Evolutionary conservation across 2,113 vertebrate genomes (phyloP).

Genomic region (Macrotis lagotis): DNA sequence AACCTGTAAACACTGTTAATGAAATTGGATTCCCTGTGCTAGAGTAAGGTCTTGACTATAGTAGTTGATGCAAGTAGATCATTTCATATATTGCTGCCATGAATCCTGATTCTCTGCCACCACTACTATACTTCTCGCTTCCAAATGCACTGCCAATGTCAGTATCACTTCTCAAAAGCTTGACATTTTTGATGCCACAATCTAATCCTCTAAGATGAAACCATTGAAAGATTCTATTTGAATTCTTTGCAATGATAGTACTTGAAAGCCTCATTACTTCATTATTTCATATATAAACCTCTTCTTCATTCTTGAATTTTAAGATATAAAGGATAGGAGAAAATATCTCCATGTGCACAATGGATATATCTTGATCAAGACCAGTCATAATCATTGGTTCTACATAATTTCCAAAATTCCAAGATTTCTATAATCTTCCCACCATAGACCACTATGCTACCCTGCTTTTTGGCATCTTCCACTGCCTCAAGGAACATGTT

Average conservation of each 20-base stretch:
- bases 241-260: constrained; percentile 97
- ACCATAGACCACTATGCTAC: constrained; percentile 90
- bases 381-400: constrained; percentile 96
- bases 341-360: constrained; percentile 95
- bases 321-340: constrained; percentile 96
- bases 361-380: constrained; percentile 89
- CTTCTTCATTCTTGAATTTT: constrained; percentile 96
- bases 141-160: constrained; percentile 98
- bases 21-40: constrained; percentile 98
- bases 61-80: constrained; percentile 98
- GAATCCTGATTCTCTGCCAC: constrained; percentile 96
- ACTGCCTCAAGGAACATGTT: constrained; percentile 90
- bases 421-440: constrained; percentile 91
- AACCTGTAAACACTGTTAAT: constrained; percentile 81
- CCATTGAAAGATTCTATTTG: constrained; percentile 97
- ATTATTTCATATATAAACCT: constrained; percentile 97
- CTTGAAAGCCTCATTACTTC: constrained; percentile 91
- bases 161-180: constrained; percentile 97
- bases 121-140: constrained; percentile 97
- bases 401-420: constrained; percentile 96
- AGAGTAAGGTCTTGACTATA: constrained; percentile 97
- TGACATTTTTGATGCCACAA: constrained; percentile 97
- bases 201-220: constrained; percentile 97
- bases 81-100: constrained; percentile 99
- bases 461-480: constrained; percentile 90